A percentile compares a stretch with the other conserved stretches of the same genome.
Evolutionary conservation across 37 sponge, comb jelly and placozoan species (phyloP).

Genomic region (Halisarca cf. caerulea): DNA sequence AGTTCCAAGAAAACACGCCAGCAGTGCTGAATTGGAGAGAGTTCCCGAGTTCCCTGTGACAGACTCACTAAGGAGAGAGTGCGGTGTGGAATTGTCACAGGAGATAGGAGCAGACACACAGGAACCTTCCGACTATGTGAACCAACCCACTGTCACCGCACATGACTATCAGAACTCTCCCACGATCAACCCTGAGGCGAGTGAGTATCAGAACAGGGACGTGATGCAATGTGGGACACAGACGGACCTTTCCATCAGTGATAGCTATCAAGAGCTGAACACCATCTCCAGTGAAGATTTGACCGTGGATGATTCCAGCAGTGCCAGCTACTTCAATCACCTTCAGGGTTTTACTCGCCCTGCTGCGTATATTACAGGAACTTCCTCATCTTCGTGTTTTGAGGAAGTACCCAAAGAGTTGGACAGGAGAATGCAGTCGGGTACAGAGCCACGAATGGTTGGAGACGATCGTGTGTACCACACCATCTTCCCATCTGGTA

Average conservation of each 20-base stretch:
- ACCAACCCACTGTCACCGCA: not conserved
- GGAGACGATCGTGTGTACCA: not conserved
- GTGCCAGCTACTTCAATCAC: not conserved
- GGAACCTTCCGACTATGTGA: not conserved
- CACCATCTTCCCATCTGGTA: not conserved
- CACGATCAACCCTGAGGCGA: not conserved
- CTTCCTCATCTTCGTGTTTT: not conserved
- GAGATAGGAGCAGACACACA: not conserved
- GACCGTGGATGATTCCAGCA: not conserved
- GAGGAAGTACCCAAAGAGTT: not conserved
- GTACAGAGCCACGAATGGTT: not conserved
- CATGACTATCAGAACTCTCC: constrained; percentile 6
- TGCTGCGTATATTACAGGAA: not conserved
- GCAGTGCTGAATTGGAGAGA: not conserved
- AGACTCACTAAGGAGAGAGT: not conserved
- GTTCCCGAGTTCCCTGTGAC: not conserved
- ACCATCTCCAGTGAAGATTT: not conserved
- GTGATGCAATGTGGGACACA: not conserved
- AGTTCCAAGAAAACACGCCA: not conserved
- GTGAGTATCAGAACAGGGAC: constrained; percentile 1
- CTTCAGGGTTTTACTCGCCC: not conserved
- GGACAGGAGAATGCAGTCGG: not conserved
- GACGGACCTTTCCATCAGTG: not conserved
- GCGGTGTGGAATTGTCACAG: not conserved
- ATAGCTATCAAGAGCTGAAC: constrained; percentile 23